These are phyloP conservation scores for Smittia sp. DNA, from an alignment of 2,888 invertebrate species.

Conservation along the genomic window DNA sequence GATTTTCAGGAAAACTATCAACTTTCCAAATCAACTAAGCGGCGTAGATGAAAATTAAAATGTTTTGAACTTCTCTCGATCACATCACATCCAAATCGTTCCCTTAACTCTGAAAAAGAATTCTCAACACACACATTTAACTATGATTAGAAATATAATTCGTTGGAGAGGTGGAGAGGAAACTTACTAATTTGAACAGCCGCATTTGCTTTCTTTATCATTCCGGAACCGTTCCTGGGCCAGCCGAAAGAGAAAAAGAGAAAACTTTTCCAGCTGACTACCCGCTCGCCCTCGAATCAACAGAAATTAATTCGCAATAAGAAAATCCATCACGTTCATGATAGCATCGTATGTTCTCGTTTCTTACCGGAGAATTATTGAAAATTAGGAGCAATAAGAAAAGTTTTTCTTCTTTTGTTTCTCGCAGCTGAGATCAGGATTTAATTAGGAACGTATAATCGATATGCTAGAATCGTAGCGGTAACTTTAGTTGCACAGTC, in stretches of 20 bases:
- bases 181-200: constrained; percentile 22
- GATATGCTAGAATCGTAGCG: neutral
- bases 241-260: constrained; percentile 2
- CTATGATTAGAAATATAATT: constrained; percentile 29
- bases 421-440: constrained; percentile 6
- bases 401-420: neutral
- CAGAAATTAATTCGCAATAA: constrained; percentile 32
- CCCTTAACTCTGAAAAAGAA: neutral
- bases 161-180: neutral
- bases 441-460: constrained; percentile 16
- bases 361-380: constrained; percentile 22
- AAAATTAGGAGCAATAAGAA: constrained; percentile 18
- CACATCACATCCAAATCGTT: neutral
- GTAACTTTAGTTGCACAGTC: neutral
- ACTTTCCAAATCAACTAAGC: too few species aligned
- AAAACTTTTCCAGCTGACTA: constrained; percentile 41
- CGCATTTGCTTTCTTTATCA: constrained; percentile 17
- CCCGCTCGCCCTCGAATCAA: constrained; percentile 19
- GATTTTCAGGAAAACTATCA: neutral
- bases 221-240: neutral
- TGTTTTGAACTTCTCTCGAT: too few species aligned
- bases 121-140: constrained; percentile 17
- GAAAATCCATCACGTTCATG: constrained; percentile 35
- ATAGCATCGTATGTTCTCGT: constrained; percentile 1
- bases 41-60: too few species aligned